phyloP scores from a whole-genome alignment of 2,888 invertebrate species.

The Lasius fuliginosus region DNA sequence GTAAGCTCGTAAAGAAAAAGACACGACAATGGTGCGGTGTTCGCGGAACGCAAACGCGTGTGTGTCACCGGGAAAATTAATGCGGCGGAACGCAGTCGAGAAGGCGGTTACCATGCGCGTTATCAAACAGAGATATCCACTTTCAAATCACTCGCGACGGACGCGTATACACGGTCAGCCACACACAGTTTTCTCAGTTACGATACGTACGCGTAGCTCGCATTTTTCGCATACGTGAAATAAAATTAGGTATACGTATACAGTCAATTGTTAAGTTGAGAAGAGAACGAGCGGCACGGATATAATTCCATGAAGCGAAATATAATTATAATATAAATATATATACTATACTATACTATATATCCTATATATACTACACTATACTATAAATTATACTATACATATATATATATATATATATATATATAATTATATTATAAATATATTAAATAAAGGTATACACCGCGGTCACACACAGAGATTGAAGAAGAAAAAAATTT shows the following conservation, averaged over 20 bases:
- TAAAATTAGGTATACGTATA: not conserved
- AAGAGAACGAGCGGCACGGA: too few relatives aligned
- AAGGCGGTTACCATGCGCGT: constrained; percentile 3
- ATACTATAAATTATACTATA: too few relatives aligned
- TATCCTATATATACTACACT: too few relatives aligned
- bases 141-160: not conserved
- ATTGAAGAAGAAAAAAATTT: not conserved
- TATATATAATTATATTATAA: too few relatives aligned
- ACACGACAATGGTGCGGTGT: constrained; percentile 27
- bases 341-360: too few relatives aligned
- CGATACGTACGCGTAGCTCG: not conserved
- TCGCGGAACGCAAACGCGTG: not conserved
- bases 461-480: not conserved
- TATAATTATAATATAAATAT: too few relatives aligned
- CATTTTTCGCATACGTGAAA: not conserved
- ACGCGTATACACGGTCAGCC: not conserved
- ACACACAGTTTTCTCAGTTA: not conserved
- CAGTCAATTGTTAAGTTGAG: too few relatives aligned
- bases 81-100: constrained; percentile 20
- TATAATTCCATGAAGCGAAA: too few relatives aligned
- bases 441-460: too few relatives aligned
- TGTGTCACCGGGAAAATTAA: constrained; percentile 32
- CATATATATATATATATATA: too few relatives aligned
- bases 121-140: constrained; percentile 23
- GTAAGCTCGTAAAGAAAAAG: constrained; percentile 26